phyloP scores from a whole-genome alignment of 2,113 vertebrate genomes.

The Cyanoliseus patagonus region DNA sequence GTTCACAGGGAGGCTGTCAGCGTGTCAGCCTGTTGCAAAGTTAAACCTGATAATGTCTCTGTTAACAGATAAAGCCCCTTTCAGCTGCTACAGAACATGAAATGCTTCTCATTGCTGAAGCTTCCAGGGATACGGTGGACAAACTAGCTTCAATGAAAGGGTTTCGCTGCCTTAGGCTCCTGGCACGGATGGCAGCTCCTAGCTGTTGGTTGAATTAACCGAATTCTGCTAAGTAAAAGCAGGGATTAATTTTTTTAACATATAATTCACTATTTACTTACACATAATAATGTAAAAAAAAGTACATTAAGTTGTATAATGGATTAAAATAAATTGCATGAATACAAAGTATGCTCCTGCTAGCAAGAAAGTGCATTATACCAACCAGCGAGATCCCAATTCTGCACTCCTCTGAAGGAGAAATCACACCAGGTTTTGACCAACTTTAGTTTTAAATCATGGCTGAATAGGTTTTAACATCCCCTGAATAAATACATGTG shows the following conservation, averaged over 20 bases:
- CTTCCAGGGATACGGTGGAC: not conserved
- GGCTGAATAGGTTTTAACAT: not conserved
- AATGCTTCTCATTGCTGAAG: not conserved
- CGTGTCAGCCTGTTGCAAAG: fast-evolving
- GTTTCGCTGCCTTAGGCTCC: not conserved
- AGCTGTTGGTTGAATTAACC: fast-evolving
- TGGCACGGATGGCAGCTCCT: fast-evolving
- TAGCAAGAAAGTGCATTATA: not conserved
- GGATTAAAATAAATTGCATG: not conserved
- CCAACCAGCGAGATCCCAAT: not conserved
- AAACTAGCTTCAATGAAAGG: not conserved
- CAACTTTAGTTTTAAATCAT: not conserved
- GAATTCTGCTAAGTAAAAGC: not conserved
- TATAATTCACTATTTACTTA: not conserved
- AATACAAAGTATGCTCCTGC: not conserved
- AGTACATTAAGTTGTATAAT: not conserved
- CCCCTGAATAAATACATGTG: not conserved
- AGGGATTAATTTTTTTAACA: not conserved
- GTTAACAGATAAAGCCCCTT: not conserved
- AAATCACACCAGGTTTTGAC: not conserved
- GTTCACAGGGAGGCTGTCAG: fast-evolving
- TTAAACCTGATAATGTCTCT: not conserved
- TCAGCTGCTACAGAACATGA: not conserved
- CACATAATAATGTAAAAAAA: not conserved
- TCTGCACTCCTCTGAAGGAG: not conserved